phyloP scores from a whole-genome alignment of 2,797 vertebrate species.

The Clarias platycephalus region DNA sequence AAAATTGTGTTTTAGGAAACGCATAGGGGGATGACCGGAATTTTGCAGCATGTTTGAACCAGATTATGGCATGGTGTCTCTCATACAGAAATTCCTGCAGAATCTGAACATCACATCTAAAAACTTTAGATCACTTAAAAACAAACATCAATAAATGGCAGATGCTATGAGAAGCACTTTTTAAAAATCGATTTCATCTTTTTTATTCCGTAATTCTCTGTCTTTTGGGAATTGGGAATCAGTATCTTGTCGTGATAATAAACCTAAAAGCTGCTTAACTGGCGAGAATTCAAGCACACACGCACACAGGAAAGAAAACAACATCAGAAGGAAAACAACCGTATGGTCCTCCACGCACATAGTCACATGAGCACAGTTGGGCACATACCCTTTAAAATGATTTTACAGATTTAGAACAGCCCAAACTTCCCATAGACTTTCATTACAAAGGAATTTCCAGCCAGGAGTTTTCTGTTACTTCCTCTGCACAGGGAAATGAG shows the following conservation, averaged over 20 bases:
- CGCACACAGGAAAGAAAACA: background rate
- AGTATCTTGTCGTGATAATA: background rate
- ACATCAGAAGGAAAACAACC: background rate
- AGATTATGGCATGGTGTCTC: background rate
- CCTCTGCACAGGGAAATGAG: conserved; percentile 10
- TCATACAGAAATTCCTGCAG: background rate
- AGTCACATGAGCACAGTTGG: background rate
- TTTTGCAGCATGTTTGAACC: background rate
- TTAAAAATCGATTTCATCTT: background rate
- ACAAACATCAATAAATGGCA: background rate
- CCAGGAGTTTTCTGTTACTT: conserved; percentile 26
- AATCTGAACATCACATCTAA: background rate
- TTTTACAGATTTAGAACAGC: background rate
- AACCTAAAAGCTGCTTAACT: background rate
- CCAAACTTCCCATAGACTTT: background rate
- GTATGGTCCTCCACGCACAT: background rate
- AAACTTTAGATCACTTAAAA: background rate
- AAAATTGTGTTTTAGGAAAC: background rate
- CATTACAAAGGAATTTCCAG: conserved; percentile 18
- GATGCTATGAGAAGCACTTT: too few relatives aligned
- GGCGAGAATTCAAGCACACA: background rate
- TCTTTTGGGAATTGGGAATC: background rate
- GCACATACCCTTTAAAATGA: background rate
- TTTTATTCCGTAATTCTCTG: background rate
- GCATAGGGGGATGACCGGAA: background rate